Base-by-base conservation (phyloP, 2,797 vertebrate genomes). In the Spinibarbus caldwelli region DNA sequence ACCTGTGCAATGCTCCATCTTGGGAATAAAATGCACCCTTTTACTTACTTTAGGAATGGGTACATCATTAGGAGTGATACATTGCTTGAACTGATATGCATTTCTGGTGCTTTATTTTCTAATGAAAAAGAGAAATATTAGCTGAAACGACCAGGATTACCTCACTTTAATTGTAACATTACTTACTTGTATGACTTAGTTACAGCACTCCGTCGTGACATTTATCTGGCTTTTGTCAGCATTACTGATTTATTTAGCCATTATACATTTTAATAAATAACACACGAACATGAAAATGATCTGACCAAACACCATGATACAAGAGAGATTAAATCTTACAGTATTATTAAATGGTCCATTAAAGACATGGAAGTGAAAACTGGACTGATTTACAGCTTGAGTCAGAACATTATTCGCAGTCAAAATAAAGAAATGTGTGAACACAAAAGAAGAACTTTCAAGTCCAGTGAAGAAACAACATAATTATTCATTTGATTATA, bases 401-500 rank as follows among this genome's bases (percentile, higher is more conserved):
- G 31, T 77, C 49, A 38, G 21, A 57, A 36, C 36, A n/a, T n/a
- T n/a, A n/a, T n/a, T 76, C 14, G 31, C 49, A 41, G 52, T 78
- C 52, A 59, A 78, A 77, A 77, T 59, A 57, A 41, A 72, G 70
- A 45, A 47, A 26, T 59, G 34, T 77, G 73, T 19, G 36, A 41
- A 59, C 34, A 77, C 34, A 77, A 26, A 59, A 26, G 34, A 78
- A 59, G 62, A 26, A 6, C 15, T 23, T 68, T 29, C 23, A 41
- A 2, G 34, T 17, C 34, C 52, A 26, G 36, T 15, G 14, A 59
- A 77, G 75, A 59, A 34, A 59, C 75, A 59, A 26, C 52, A 59
- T n/a, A n/a, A 59, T 29, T 62, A 29, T 78, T 43, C 1, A 78
- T 62, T 59, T 62, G 78, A 79, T 79, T 79, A 47, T 79, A 79